A percentile compares a stretch with the other conserved stretches of the same genome.
phyloP scores from a whole-genome alignment of 1,140 invertebrate species.

The Nomia melanderi region DNA sequence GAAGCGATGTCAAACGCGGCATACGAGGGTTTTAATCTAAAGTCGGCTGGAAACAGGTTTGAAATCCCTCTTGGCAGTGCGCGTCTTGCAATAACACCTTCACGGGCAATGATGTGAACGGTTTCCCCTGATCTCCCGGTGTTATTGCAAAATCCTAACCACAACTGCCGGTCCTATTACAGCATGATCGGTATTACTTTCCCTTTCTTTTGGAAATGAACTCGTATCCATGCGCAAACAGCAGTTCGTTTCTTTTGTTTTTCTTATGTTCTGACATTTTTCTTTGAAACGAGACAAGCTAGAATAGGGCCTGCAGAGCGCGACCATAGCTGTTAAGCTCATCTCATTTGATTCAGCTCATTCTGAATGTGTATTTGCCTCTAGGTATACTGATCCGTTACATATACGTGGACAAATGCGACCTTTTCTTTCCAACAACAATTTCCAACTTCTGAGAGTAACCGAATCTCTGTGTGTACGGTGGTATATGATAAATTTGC shows the following conservation, averaged over 20 bases:
- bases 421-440: conserved; percentile 53
- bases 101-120: neutral
- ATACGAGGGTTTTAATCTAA: conserved; percentile 42
- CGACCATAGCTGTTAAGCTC: conserved; percentile 63
- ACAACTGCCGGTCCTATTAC: conserved; percentile 61
- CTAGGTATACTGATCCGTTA: conserved; percentile 46
- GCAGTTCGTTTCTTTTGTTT: no score
- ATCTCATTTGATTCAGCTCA: conserved; percentile 48
- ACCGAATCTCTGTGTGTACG: conserved; percentile 58
- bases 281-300: neutral
- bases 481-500: conserved; percentile 55
- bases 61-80: conserved; percentile 56
- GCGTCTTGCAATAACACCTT: conserved; percentile 65
- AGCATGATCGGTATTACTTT: neutral
- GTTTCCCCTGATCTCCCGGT: conserved; percentile 19
- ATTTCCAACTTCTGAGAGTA: conserved; percentile 39
- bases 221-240: no score
- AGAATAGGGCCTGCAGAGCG: conserved; percentile 72
- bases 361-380: conserved; percentile 56
- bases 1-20: conserved; percentile 36
- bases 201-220: no score
- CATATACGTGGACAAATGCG: conserved; percentile 45
- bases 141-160: conserved; percentile 62
- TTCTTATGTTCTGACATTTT: neutral
- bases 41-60: conserved; percentile 38